Evolutionary conservation across 2,888 invertebrate genomes (phyloP).

Genomic region (Caenorhabditis sp.): DNA sequence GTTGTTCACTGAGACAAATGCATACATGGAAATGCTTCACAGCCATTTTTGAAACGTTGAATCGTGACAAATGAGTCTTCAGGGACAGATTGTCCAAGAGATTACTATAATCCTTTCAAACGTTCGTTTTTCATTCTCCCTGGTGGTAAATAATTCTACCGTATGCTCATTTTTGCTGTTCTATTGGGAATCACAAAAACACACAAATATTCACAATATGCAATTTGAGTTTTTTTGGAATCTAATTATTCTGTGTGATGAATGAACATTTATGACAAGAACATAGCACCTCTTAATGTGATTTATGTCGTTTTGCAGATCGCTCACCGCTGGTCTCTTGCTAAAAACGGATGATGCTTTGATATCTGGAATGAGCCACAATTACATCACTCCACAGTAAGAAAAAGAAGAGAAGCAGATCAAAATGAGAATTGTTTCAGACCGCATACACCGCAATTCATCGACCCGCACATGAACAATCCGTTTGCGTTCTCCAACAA

Average conservation of each 20-base stretch:
- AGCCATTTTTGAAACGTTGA: too few relatives aligned
- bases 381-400: conserved; percentile 34
- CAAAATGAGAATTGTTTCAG: conserved; percentile 19
- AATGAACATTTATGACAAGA: conserved; percentile 17
- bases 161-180: conserved; percentile 8
- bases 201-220: neutral
- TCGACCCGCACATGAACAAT: conserved; percentile 21
- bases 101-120: conserved; percentile 1
- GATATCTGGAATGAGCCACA: conserved; percentile 36
- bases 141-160: conserved; percentile 27
- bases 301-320: conserved; percentile 31
- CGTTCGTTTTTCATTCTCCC: conserved; percentile 31
- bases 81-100: neutral
- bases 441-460: conserved; percentile 37
- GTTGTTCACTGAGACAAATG: neutral
- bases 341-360: conserved; percentile 43
- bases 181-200: conserved; percentile 16
- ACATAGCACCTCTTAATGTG: neutral
- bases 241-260: conserved; percentile 10
- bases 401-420: neutral
- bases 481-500: conserved; percentile 4
- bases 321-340: conserved; percentile 26
- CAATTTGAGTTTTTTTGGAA: conserved; percentile 8
- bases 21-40: too few relatives aligned
- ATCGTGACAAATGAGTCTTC: neutral